These are phyloP conservation scores for Megaceryle torquata DNA, from an alignment of 2,113 vertebrate species.

Conservation along the genomic window DNA sequence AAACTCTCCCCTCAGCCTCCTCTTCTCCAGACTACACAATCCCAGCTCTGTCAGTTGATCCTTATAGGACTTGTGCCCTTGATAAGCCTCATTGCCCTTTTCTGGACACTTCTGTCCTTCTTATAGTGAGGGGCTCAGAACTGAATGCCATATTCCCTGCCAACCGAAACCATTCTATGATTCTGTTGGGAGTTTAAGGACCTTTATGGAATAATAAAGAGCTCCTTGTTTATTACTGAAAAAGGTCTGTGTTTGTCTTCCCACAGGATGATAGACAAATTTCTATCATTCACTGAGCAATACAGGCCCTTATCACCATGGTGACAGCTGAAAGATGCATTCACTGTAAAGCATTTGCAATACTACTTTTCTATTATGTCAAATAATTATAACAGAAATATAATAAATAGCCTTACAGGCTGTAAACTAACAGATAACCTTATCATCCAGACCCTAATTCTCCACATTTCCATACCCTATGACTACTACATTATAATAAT, in stretches of 20 bases:
- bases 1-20: too few species aligned
- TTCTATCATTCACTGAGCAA: not conserved
- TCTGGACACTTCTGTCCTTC: too few species aligned
- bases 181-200: not conserved
- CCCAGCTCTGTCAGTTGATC: too few species aligned
- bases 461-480: not conserved
- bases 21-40: too few species aligned
- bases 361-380: not conserved
- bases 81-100: too few species aligned
- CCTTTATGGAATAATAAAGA: accelerated
- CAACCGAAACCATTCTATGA: not conserved
- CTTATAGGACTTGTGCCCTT: too few species aligned
- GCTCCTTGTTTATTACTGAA: accelerated
- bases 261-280: not conserved
- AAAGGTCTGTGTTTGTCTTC: not conserved
- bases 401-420: not conserved
- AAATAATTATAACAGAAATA: not conserved
- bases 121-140: too few species aligned
- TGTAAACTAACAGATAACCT: not conserved
- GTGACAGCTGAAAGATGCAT: not conserved
- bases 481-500: not conserved
- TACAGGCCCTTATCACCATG: not conserved
- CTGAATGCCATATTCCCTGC: not conserved
- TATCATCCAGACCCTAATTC: not conserved
- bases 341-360: not conserved